These are phyloP conservation scores for Musca vetustissima DNA, from an alignment of 1,140 invertebrate genomes.

Conservation along the genomic window DNA sequence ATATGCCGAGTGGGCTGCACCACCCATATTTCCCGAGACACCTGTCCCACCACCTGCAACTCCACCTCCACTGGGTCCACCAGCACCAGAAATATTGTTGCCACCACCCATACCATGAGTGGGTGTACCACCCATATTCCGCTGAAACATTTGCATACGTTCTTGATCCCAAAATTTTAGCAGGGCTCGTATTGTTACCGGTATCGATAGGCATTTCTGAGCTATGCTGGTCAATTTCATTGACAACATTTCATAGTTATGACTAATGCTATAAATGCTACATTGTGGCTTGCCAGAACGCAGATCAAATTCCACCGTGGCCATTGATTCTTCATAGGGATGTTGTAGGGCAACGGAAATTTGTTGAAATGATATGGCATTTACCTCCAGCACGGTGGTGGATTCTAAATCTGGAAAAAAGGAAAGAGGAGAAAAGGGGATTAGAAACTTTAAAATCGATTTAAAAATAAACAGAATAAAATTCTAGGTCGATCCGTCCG, in stretches of 20 bases:
- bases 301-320: constrained; percentile 88
- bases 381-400: constrained; percentile 88
- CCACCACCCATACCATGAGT: constrained; percentile 36
- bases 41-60: constrained; percentile 46
- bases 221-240: constrained; percentile 80
- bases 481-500: no score
- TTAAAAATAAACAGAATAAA: no score
- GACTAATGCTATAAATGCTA: constrained; percentile 64
- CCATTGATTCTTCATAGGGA: constrained; percentile 87
- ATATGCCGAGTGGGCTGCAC: constrained; percentile 23
- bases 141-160: constrained; percentile 58
- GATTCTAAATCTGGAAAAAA: constrained; percentile 69
- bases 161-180: constrained; percentile 68
- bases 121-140: constrained; percentile 43
- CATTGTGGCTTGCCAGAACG: constrained; percentile 74
- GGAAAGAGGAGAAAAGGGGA: no score
- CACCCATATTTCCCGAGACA: constrained; percentile 40
- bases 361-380: constrained; percentile 83
- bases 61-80: constrained; percentile 2
- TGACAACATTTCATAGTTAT: constrained; percentile 62
- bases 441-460: no score
- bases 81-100: constrained; percentile 50
- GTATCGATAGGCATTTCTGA: constrained; percentile 88
- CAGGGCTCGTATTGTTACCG: constrained; percentile 75
- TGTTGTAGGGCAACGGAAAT: constrained; percentile 90